A percentile compares a stretch with the other conserved stretches of the same genome.
Evolutionary conservation across 2,797 vertebrate genomes (phyloP).

Genomic region (Rhabdophis nuchalis): DNA sequence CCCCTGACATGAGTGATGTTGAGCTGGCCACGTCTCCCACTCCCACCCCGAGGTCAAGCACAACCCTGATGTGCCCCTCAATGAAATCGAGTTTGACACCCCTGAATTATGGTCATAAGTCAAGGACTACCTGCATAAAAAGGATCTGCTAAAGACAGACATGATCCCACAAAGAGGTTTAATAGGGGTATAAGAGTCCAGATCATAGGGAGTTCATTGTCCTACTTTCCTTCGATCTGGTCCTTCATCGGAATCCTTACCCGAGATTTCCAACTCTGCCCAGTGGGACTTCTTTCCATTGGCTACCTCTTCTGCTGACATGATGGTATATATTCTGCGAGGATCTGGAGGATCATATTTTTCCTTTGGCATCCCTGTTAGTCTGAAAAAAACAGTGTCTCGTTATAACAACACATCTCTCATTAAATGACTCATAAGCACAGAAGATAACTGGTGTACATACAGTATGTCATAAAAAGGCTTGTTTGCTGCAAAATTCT

Average conservation of each 20-base stretch:
- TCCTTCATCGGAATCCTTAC: slow-evolving; percentile 66
- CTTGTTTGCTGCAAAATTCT: neutral
- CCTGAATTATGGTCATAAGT: neutral
- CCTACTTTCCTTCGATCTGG: neutral
- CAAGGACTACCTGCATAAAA: neutral
- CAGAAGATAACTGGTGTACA: neutral
- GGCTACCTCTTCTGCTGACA: slow-evolving; percentile 95
- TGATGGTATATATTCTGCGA: slow-evolving; percentile 98
- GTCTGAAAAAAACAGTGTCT: slow-evolving; percentile 72
- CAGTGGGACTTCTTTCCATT: slow-evolving; percentile 96
- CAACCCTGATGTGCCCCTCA: too few species aligned
- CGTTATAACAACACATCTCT: neutral
- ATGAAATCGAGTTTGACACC: too few species aligned
- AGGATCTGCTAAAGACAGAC: neutral
- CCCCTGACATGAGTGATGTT: too few species aligned
- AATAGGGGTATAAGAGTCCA: neutral
- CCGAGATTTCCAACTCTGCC: slow-evolving; percentile 92
- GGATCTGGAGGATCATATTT: slow-evolving; percentile 99
- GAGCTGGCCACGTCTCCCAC: too few species aligned
- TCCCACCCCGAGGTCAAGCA: too few species aligned
- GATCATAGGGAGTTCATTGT: neutral
- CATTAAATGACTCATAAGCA: neutral
- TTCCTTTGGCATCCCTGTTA: slow-evolving; percentile 99
- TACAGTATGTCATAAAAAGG: neutral
- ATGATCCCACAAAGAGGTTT: neutral